Base-by-base conservation (phyloP, 2,797 vertebrate species). In the Crax fasciolata region DNA sequence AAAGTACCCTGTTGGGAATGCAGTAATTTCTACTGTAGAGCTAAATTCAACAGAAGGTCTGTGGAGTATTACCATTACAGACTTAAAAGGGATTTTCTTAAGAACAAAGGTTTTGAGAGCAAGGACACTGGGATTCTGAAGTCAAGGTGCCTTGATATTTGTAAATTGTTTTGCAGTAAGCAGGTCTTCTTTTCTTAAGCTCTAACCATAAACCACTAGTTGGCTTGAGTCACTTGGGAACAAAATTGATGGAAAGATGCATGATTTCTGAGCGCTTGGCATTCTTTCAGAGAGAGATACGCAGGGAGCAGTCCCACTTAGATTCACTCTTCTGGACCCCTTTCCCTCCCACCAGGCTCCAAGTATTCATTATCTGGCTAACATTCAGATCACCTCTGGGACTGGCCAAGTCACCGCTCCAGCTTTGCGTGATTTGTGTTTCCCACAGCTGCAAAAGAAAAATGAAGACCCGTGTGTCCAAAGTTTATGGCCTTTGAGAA, bases 371-470 rank as follows among this genome's bases (percentile, higher is more conserved):
- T 89, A 59, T 82, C 89, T 96, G 89, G 86, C 87, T 87, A 32
- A 61, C 4, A 30, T 92, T 96, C 90, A 87, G 52, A 77, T 94
- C 73, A 46, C 85, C 92, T 88, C 79, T 4, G 63, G 91, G 91
- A 89, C 94, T 51, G 73, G 66, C 85, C 90, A 91, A 79, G 90
- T 84, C 78, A 79, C 73, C 82, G 85, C 88, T 94, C 67, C 68
- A 93, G 94, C 83, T 96, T 93, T 93, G 77, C 65, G 82, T 97
- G 96, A 97, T 97, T 96, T 97, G 90, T 94, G 85, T 84, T 78
- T 92, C 87, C 91, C 86, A 62, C 58, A 93, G 93, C 94, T 91
- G 87, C 71, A 90, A 55, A 66, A 93, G 96, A 94, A 92, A 95
- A 93, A 96, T 92, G 79, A 95, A 95, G 94, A 85, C 72, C 93